Conservation (phyloP, 2,888 invertebrate genomes). For the Mythimna pallens region DNA sequence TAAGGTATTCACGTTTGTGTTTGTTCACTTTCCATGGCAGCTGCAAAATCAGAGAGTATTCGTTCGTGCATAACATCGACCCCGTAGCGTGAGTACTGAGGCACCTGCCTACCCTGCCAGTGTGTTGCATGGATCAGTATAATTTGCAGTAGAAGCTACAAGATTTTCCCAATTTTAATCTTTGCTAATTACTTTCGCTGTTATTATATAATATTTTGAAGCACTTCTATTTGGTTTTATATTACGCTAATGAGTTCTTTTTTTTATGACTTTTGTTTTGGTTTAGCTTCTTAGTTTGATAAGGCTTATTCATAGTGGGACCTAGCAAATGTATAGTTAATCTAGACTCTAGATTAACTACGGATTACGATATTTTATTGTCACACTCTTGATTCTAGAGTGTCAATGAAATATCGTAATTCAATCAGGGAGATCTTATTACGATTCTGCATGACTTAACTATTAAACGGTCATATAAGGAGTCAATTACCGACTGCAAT, state of each 20-base stretch:
- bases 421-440: constrained; percentile 17
- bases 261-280: constrained; percentile 13
- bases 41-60: constrained; percentile 80
- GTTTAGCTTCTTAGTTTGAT: constrained; percentile 34
- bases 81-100: constrained; percentile 84
- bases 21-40: constrained; percentile 80
- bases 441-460: neutral
- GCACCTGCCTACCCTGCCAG: constrained; percentile 53
- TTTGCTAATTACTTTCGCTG: constrained; percentile 10
- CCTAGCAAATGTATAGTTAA: neutral
- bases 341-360: no score
- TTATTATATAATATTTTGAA: constrained; percentile 17
- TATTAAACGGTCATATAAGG: neutral
- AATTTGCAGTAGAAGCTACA: constrained; percentile 21
- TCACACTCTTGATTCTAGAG: neutral
- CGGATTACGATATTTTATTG: no score
- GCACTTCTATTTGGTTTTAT: constrained; percentile 29
- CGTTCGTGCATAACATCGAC: constrained; percentile 89
- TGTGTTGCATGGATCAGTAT: constrained; percentile 65
- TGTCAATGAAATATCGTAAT: neutral
- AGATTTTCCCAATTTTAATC: constrained; percentile 14
- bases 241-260: neutral
- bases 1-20: constrained; percentile 64
- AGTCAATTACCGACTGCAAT: neutral
- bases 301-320: neutral